phyloP scores from a whole-genome alignment of 1,140 invertebrate species.

The Sesamia nonagrioides region DNA sequence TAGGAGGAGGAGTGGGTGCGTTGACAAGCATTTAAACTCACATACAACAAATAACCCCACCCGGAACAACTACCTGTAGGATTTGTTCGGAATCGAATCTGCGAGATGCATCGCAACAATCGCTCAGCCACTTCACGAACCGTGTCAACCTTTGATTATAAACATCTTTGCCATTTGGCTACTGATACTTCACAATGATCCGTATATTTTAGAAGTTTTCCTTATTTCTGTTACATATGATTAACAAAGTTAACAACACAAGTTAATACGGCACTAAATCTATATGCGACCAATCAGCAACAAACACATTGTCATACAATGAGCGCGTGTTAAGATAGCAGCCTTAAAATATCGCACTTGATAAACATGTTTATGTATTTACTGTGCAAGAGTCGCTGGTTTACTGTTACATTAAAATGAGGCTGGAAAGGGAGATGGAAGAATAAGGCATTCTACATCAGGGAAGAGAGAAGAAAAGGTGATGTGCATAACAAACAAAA shows the following conservation, averaged over 20 bases:
- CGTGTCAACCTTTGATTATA: not conserved
- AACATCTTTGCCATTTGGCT: not conserved
- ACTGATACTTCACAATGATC: not conserved
- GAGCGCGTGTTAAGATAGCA: conserved; percentile 1
- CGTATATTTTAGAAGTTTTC: not conserved
- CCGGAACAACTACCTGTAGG: no score
- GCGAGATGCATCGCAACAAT: no score
- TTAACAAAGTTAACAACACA: not conserved
- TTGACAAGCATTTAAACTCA: no score
- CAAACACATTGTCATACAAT: conserved; percentile 25
- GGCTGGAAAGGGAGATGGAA: not conserved
- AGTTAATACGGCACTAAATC: conserved; percentile 20
- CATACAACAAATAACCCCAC: no score
- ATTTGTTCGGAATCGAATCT: no score
- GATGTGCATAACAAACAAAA: no score
- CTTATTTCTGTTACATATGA: not conserved
- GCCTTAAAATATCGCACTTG: conserved; percentile 30
- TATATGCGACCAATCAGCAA: conserved; percentile 12
- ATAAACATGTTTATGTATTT: conserved; percentile 30
- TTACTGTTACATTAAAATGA: not conserved
- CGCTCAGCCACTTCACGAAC: no score
- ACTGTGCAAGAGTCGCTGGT: conserved; percentile 4
- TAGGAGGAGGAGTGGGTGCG: no score
- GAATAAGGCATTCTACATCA: not conserved
- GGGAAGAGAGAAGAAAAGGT: no score